Conservation (phyloP, 2,888 invertebrate genomes). For the Glyphotaelius pellucidus region DNA sequence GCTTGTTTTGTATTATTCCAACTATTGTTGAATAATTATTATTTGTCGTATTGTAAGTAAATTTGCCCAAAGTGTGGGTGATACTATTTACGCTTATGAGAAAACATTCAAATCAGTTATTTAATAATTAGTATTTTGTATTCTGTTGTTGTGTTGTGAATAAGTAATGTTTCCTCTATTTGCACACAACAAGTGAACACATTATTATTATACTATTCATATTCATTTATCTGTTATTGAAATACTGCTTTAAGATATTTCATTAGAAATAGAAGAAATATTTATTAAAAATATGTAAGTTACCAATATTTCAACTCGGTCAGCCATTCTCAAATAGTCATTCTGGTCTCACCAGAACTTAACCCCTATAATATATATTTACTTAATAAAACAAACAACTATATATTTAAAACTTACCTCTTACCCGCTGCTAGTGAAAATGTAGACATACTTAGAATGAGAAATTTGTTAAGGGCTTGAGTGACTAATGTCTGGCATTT, state of each 20-base stretch:
- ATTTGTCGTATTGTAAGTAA: conserved; percentile 9
- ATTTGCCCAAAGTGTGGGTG: conserved; percentile 4
- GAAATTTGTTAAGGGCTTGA: conserved; percentile 3
- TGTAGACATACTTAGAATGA: conserved; percentile 3
- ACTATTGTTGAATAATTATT: background rate
- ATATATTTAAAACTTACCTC: conserved; percentile 11
- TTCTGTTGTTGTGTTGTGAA: background rate
- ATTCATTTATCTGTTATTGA: background rate
- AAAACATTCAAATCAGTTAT: conserved; percentile 2
- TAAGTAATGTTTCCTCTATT: background rate
- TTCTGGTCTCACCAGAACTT: background rate
- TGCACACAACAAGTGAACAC: background rate
- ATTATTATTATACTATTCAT: background rate
- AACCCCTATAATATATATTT: background rate
- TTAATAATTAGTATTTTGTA: conserved; percentile 2
- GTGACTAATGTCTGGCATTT: conserved; percentile 9
- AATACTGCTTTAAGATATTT: conserved; percentile 18
- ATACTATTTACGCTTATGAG: background rate
- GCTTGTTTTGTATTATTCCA: conserved; percentile 2
- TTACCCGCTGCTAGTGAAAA: conserved; percentile 22
- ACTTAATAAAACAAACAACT: conserved; percentile 19
- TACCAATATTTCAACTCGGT: conserved; percentile 36
- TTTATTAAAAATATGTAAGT: conserved; percentile 24
- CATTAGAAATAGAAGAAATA: conserved; percentile 31
- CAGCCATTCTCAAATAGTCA: conserved; percentile 12